Evolutionary conservation across 2,888 invertebrate genomes (phyloP).

Genomic region (Oxyscelio sp.): DNA sequence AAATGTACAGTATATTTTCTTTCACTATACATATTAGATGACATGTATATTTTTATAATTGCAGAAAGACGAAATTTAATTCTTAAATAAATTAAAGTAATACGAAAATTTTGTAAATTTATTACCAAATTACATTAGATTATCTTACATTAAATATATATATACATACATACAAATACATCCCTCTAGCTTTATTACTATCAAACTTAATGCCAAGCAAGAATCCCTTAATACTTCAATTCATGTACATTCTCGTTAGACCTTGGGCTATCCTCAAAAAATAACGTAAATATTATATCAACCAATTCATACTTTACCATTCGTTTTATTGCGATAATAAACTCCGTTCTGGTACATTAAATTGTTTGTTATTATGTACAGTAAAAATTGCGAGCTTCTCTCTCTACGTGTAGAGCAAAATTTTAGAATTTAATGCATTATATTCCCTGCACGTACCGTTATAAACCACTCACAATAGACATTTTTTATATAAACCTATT

Average conservation of each 20-base stretch:
- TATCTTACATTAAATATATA: too few species aligned
- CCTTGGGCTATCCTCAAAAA: constrained; percentile 3
- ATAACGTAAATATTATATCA: constrained; percentile 50
- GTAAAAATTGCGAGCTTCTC: constrained; percentile 50
- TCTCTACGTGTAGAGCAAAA: constrained; percentile 54
- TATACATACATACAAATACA: too few species aligned
- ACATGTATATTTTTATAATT: too few species aligned
- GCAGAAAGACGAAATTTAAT: too few species aligned
- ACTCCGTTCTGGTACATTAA: constrained; percentile 37
- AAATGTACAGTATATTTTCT: too few species aligned
- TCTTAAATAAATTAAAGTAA: too few species aligned
- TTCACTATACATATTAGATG: too few species aligned
- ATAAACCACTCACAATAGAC: constrained; percentile 68
- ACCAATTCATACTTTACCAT: constrained; percentile 37
- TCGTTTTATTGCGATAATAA: constrained; percentile 53
- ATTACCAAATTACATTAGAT: too few species aligned
- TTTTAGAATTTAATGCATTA: constrained; percentile 60
- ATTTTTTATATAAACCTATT: constrained; percentile 65
- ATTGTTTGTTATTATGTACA: constrained; percentile 65
- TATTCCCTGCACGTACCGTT: constrained; percentile 45
- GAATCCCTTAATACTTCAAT: too few species aligned
- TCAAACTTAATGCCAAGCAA: too few species aligned
- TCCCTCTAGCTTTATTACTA: too few species aligned
- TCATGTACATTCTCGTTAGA: constrained; percentile 11
- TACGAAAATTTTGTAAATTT: too few species aligned